Evolutionary conservation across 2,797 vertebrate genomes (phyloP).

Genomic region (Sciurus carolinensis): DNA sequence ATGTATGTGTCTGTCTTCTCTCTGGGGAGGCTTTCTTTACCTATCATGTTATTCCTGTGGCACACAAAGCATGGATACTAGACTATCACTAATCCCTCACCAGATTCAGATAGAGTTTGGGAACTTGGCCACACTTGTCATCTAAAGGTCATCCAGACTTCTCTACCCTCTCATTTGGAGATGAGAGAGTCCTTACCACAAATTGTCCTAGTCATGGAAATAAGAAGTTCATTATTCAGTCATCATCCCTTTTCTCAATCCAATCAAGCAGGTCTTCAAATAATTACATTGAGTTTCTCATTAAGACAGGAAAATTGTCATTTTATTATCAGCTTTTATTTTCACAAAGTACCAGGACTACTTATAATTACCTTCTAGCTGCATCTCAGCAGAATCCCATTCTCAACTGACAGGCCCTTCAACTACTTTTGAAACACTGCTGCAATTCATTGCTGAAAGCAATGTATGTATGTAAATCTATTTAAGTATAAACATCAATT

Average conservation of each 20-base stretch:
- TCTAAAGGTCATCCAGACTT: background rate
- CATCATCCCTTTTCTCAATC: background rate
- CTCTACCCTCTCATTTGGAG: background rate
- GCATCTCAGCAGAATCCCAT: background rate
- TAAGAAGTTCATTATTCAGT: background rate
- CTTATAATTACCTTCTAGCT: background rate
- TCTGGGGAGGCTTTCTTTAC: background rate
- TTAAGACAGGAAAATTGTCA: background rate
- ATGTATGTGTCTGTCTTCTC: background rate
- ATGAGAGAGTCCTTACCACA: background rate
- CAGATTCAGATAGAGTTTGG: background rate
- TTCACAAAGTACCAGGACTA: background rate
- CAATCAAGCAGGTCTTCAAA: background rate
- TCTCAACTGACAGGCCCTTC: background rate
- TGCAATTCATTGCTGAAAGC: background rate
- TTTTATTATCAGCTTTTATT: background rate
- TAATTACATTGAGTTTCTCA: background rate
- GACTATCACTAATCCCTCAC: background rate
- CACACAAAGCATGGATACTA: background rate
- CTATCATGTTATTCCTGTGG: background rate
- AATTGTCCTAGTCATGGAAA: background rate
- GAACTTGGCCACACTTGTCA: background rate
- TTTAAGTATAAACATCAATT: too few relatives aligned
- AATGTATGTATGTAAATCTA: background rate
- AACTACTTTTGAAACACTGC: background rate